phyloP scores from a whole-genome alignment of 2,797 vertebrate species.

The Melanotaenia pygmaea region DNA sequence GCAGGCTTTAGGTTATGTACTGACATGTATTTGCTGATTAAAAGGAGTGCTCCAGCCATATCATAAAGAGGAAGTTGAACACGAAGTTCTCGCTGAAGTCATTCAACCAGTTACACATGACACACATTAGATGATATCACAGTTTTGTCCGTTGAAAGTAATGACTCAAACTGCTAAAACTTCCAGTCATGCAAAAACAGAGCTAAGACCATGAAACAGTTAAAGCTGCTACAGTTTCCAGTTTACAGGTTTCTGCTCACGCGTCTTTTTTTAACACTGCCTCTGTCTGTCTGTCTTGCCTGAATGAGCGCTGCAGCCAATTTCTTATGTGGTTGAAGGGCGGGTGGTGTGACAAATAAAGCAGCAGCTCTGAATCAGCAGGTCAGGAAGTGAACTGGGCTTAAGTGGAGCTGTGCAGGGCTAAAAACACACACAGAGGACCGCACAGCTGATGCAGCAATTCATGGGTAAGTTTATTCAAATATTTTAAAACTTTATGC shows the following conservation, averaged over 20 bases:
- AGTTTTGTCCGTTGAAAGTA: background rate
- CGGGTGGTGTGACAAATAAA: conserved; percentile 64
- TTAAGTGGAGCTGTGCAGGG: conserved; percentile 35
- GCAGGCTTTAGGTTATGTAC: conserved; percentile 1
- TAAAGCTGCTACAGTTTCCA: background rate
- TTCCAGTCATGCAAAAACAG: background rate
- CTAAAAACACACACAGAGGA: conserved; percentile 40
- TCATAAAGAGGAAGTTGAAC: conserved; percentile 53
- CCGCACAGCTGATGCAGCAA: conserved; percentile 46
- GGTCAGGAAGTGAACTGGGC: conserved; percentile 75
- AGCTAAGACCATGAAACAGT: background rate
- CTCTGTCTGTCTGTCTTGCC: conserved; percentile 16
- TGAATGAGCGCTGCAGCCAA: conserved; percentile 31
- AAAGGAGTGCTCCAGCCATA: conserved; percentile 27
- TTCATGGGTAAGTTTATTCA: conserved; percentile 66
- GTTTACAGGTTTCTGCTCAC: background rate
- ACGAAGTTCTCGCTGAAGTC: conserved; percentile 21
- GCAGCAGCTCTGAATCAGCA: conserved; percentile 52
- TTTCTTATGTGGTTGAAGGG: conserved; percentile 62
- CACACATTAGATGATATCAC: background rate
- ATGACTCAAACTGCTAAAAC: background rate
- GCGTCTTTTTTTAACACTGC: background rate
- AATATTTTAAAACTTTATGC: no score
- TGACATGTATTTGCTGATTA: conserved; percentile 35
- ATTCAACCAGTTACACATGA: conserved; percentile 17